Base-by-base conservation (phyloP, 2,888 invertebrate genomes). In the Standfussiana lucernea region DNA sequence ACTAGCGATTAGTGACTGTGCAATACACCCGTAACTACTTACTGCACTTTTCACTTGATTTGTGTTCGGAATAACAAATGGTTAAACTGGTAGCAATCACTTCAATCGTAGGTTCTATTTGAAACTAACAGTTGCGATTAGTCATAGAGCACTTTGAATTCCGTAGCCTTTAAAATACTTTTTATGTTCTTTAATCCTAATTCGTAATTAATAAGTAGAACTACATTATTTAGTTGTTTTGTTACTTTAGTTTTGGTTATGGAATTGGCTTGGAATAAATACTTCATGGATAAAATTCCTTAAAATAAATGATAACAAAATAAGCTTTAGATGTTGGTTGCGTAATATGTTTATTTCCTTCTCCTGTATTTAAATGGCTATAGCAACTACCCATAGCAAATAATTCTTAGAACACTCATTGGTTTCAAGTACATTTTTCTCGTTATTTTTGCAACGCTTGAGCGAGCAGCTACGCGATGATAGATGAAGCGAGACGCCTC, bases 1-100 rank as follows among this genome's bases (percentile, higher is more conserved):
- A 80, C 79, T 75, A 45, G 71, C 82, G 82, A 89, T 89, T 89
- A 88, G 87, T 66, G 79, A 86, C 87, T 81, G 71, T 87, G 84
- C 86, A 82, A 83, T 82, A 83, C 61, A 75, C 61, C 71, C 47
- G 64, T 75, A 77, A 80, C 70, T 73, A 80, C 77, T 78, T 66
- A 75, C 59, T 81, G 84, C 80, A 86, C 71, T 86, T 82, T 82
- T 80, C 45, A 80, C 66, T 74, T 64, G 79, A 83, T 80, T 86
- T 84, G 77, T 76, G 75, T 71, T 81, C 21, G 28, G 72, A 75
- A 74, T 84, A 73, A 77, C 61, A 75, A 86, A 74, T 59, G 53
- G 21, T 73, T 50, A 35, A 76, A 75, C 68, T 68, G 35, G 35
- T 75, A 70, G 50, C 28, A 56, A 61, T 64, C 13, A 28, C 67